These are phyloP conservation scores for Caenorhabditis plicata DNA, from an alignment of 2,888 invertebrate species.

Conservation along the genomic window DNA sequence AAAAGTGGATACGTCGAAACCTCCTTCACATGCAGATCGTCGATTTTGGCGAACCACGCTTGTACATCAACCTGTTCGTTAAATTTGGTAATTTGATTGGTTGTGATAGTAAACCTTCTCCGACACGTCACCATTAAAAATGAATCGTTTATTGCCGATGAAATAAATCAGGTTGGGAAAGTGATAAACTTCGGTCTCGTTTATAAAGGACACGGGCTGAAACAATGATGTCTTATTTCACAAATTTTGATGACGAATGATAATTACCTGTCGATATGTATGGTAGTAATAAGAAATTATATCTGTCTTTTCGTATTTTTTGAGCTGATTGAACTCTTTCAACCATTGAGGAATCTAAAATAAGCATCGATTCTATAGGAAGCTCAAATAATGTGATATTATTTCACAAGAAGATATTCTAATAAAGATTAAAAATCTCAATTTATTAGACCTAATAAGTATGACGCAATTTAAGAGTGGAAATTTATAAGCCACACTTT, in stretches of 20 bases:
- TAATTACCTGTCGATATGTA: slow-evolving; percentile 11
- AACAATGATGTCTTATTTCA: background rate
- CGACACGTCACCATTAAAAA: slow-evolving; percentile 27
- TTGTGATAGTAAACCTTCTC: slow-evolving; percentile 10
- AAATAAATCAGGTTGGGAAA: slow-evolving; percentile 37
- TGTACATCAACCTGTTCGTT: slow-evolving; percentile 24
- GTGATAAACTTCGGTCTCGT: slow-evolving; percentile 6
- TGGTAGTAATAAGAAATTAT: slow-evolving; percentile 36
- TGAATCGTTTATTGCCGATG: slow-evolving; percentile 19
- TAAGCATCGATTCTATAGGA: background rate
- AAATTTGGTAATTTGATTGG: background rate
- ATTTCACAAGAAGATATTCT: too few species aligned
- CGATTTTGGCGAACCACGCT: slow-evolving; percentile 29
- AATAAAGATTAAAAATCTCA: too few species aligned
- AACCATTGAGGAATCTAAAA: slow-evolving; percentile 26
- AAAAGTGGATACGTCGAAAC: slow-evolving; percentile 16
- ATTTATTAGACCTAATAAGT: too few species aligned
- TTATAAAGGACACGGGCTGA: slow-evolving; percentile 18
- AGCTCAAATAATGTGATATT: too few species aligned
- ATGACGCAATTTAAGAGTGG: too few species aligned
- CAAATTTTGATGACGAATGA: background rate
- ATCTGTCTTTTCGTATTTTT: slow-evolving; percentile 22
- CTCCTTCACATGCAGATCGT: slow-evolving; percentile 14
- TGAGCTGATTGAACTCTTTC: slow-evolving; percentile 29
- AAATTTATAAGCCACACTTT: too few species aligned